phyloP scores from a whole-genome alignment of 2,113 vertebrate species.

The Dipodomys merriami region DNA sequence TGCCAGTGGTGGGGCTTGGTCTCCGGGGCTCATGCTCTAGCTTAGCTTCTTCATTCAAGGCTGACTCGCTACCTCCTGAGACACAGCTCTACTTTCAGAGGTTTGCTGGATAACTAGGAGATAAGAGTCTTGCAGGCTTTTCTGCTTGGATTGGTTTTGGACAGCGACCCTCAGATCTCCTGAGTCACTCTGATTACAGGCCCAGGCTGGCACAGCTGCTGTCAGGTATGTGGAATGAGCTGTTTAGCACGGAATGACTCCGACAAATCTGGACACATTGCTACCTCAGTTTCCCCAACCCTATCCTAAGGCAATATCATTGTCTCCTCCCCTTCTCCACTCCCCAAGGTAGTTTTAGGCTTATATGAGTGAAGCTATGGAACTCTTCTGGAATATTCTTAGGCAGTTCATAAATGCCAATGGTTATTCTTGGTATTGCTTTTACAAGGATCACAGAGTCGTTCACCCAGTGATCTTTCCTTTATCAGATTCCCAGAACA shows the following conservation, averaged over 20 bases:
- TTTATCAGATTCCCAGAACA: background rate
- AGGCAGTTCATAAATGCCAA: background rate
- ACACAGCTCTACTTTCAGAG: no score
- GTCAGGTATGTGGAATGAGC: background rate
- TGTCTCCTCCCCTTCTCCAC: no score
- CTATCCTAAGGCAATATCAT: no score
- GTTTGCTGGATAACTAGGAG: no score
- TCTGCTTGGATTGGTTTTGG: no score
- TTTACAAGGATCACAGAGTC: constrained; percentile 40
- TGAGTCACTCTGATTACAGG: no score
- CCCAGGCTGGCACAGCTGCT: background rate
- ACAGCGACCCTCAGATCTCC: background rate
- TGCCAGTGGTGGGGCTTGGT: no score
- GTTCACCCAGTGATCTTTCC: background rate
- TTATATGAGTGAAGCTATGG: background rate
- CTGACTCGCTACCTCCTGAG: no score
- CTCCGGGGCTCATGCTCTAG: no score
- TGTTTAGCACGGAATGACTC: background rate
- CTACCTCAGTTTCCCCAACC: background rate
- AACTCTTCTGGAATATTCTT: background rate
- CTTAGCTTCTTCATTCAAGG: no score
- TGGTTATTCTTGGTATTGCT: background rate
- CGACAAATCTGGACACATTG: background rate
- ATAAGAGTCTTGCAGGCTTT: no score
- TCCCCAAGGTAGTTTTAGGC: background rate